Conservation (phyloP, 2,113 vertebrate species). For the Climacteris rufus region DNA sequence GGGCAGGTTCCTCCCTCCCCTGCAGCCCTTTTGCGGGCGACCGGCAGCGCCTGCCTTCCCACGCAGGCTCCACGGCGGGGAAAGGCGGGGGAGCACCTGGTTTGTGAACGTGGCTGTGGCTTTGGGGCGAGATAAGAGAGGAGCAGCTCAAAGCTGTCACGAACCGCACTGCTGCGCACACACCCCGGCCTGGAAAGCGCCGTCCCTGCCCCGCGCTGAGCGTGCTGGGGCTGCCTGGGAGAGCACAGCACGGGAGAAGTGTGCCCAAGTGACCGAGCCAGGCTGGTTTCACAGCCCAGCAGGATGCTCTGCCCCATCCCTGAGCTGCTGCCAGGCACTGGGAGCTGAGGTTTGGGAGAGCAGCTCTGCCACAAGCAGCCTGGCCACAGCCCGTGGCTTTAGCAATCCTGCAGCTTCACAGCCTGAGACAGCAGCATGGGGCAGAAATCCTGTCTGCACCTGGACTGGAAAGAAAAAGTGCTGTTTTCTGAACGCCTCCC, state of each 20-base stretch:
- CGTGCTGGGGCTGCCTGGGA: background rate
- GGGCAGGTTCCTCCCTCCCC: background rate
- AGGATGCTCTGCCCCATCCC: background rate
- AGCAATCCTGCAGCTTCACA: background rate
- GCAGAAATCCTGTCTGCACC: background rate
- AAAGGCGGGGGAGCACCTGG: conserved; percentile 23
- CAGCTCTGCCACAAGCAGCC: background rate
- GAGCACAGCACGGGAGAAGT: accelerated
- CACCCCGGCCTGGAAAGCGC: background rate
- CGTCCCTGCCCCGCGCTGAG: accelerated
- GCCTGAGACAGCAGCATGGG: accelerated
- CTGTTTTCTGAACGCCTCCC: background rate
- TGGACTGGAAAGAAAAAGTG: background rate
- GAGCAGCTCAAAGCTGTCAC: conserved; percentile 8
- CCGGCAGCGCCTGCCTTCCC: conserved; percentile 37
- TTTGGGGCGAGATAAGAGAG: conserved; percentile 48
- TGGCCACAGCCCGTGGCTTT: background rate
- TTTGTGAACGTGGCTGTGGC: conserved; percentile 44
- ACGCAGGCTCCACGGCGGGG: conserved; percentile 52
- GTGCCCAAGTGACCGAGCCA: background rate
- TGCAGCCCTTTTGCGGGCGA: background rate
- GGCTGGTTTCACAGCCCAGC: background rate
- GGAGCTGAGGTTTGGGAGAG: background rate
- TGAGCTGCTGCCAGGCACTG: background rate
- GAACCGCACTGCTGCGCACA: background rate